phyloP scores from a whole-genome alignment of 2,888 invertebrate genomes.

The Rambutsinella grinnellia region DNA sequence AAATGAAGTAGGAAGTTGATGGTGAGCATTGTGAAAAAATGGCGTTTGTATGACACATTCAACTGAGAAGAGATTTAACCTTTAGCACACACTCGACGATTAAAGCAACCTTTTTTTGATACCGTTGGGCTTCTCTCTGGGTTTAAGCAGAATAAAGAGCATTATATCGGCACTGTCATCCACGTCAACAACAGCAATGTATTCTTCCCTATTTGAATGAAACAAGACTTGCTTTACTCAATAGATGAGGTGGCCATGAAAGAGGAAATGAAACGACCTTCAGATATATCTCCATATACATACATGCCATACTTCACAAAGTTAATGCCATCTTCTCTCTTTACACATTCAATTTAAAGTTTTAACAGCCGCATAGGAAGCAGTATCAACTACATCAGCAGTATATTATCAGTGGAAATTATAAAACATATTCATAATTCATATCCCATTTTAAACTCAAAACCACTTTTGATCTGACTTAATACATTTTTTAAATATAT shows the following conservation, averaged over 20 bases:
- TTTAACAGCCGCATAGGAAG: not conserved
- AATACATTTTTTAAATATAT: too few relatives aligned
- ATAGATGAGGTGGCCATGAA: slow-evolving; percentile 57
- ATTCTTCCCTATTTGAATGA: not conserved
- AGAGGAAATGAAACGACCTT: slow-evolving; percentile 61
- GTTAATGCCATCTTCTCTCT: not conserved
- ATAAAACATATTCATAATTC: too few relatives aligned
- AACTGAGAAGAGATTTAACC: not conserved
- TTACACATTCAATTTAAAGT: not conserved
- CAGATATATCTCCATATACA: slow-evolving; percentile 29
- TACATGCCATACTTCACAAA: not conserved
- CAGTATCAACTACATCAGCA: not conserved
- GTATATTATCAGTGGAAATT: slow-evolving; percentile 2
- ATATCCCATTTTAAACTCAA: too few relatives aligned
- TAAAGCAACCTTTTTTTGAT: too few relatives aligned
- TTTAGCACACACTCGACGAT: not conserved
- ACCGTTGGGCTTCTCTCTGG: too few relatives aligned
- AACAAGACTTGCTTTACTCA: not conserved
- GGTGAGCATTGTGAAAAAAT: too few relatives aligned
- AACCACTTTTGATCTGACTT: too few relatives aligned
- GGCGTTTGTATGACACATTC: too few relatives aligned
- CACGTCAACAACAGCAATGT: not conserved
- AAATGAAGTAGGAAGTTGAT: too few relatives aligned
- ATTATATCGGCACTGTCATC: not conserved
- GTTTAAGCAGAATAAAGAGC: slow-evolving; percentile 1